Percentiles rank a stretch among this genome's conserved stretches.
Conservation (phyloP, 2,113 vertebrate species). For the Zosterops japonicus region DNA sequence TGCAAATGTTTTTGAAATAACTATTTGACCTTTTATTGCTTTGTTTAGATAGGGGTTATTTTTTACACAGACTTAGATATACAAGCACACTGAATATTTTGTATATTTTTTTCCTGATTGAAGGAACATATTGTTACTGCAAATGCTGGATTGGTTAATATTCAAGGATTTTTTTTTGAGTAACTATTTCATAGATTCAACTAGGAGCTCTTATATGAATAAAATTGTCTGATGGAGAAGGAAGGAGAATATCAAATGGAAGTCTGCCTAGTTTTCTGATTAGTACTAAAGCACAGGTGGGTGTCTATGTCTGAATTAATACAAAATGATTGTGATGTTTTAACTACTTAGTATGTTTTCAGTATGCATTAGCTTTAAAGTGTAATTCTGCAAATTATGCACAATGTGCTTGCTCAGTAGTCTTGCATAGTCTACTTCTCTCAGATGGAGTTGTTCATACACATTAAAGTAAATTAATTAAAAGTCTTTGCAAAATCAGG, state of each 20-base stretch:
- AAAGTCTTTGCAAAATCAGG: background rate
- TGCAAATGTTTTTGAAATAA: background rate
- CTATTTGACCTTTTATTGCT: background rate
- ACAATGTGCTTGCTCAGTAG: background rate
- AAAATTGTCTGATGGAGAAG: background rate
- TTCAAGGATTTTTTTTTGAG: background rate
- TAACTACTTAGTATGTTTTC: background rate
- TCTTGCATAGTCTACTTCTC: background rate
- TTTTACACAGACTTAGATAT: background rate
- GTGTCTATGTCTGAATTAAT: background rate
- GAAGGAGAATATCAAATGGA: background rate
- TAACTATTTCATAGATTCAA: background rate
- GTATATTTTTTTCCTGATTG: background rate
- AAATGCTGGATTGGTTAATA: background rate
- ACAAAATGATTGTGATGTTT: accelerated
- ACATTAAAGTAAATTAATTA: background rate
- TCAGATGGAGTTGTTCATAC: background rate
- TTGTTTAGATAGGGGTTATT: background rate
- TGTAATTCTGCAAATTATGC: background rate
- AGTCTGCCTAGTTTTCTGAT: background rate
- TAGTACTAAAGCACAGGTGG: background rate
- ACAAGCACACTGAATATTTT: background rate
- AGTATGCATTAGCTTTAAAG: background rate
- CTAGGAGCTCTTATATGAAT: background rate
- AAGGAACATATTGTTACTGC: background rate